Evolutionary conservation across 2,113 vertebrate species (phyloP).

Genomic region (Centropristis striata): DNA sequence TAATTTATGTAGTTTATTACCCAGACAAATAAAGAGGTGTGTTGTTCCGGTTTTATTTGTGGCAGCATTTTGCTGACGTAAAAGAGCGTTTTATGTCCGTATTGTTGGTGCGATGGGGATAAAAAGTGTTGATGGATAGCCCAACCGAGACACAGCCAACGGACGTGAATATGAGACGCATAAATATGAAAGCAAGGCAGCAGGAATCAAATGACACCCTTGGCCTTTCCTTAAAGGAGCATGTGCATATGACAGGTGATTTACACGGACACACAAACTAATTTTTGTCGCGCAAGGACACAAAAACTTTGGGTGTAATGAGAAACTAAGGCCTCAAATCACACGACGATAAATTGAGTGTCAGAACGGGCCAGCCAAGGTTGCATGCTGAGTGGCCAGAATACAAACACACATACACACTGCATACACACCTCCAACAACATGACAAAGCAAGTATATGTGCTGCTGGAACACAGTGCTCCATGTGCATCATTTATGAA

Average conservation of each 20-base stretch:
- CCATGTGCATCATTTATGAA: neutral
- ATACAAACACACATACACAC: conserved; percentile 69
- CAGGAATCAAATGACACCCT: conserved; percentile 92
- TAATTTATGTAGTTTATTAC: conserved; percentile 96
- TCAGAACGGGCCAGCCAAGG: conserved; percentile 83
- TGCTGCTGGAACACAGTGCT: conserved; percentile 6
- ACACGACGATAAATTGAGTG: conserved; percentile 81
- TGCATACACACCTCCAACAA: conserved; percentile 24
- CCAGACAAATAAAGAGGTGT: conserved; percentile 94
- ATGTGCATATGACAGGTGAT: conserved; percentile 91
- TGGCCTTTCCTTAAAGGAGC: conserved; percentile 97
- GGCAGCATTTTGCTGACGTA: conserved; percentile 93
- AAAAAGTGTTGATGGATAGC: conserved; percentile 97
- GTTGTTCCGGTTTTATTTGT: conserved; percentile 95
- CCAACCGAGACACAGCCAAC: conserved; percentile 94
- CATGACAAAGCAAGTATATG: conserved; percentile 46
- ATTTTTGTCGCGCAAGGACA: conserved; percentile 88
- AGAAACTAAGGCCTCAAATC: conserved; percentile 86
- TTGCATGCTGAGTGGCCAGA: conserved; percentile 76
- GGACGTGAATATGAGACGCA: conserved; percentile 97
- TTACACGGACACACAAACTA: conserved; percentile 91
- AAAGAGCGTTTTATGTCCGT: conserved; percentile 96
- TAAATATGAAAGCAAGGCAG: conserved; percentile 96
- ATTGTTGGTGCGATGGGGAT: conserved; percentile 93
- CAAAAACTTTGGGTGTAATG: conserved; percentile 85